These are phyloP conservation scores for Caloenas nicobarica DNA, from an alignment of 2,113 vertebrate species.

Conservation along the genomic window DNA sequence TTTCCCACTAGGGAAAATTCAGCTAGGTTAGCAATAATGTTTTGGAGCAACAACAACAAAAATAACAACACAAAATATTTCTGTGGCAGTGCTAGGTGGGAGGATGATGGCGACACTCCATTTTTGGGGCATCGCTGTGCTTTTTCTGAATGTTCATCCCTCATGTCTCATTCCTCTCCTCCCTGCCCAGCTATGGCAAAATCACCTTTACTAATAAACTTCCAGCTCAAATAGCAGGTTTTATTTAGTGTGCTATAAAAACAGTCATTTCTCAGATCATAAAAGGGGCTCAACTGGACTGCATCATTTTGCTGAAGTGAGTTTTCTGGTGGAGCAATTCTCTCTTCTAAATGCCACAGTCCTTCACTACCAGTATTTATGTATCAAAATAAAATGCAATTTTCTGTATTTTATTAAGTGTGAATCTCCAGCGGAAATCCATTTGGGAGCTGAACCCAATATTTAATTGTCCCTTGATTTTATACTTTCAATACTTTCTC, in stretches of 20 bases:
- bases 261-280: conserved; percentile 76
- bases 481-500: conserved; percentile 38
- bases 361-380: conserved; percentile 39
- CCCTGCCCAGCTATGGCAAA: background rate
- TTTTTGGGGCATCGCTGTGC: background rate
- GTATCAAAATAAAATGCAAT: conserved; percentile 64
- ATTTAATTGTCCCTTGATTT: conserved; percentile 61
- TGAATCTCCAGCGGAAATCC: conserved; percentile 36
- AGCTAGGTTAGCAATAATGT: background rate
- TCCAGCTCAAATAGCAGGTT: conserved; percentile 64
- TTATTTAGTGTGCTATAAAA: conserved; percentile 79
- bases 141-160: background rate
- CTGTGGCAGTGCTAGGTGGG: background rate
- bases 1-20: background rate
- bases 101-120: background rate
- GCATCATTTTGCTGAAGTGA: conserved; percentile 66
- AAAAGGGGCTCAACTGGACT: conserved; percentile 69
- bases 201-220: conserved; percentile 66
- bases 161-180: background rate
- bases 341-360: background rate
- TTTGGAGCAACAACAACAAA: background rate
- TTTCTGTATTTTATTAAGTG: conserved; percentile 72
- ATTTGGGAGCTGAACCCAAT: conserved; percentile 44
- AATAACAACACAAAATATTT: background rate
- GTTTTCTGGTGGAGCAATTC: conserved; percentile 39